Evolutionary conservation across 2,113 vertebrate genomes (phyloP), one percentile per base, ranked within the genome.

Genomic region (Glaucomys volans): DNA sequence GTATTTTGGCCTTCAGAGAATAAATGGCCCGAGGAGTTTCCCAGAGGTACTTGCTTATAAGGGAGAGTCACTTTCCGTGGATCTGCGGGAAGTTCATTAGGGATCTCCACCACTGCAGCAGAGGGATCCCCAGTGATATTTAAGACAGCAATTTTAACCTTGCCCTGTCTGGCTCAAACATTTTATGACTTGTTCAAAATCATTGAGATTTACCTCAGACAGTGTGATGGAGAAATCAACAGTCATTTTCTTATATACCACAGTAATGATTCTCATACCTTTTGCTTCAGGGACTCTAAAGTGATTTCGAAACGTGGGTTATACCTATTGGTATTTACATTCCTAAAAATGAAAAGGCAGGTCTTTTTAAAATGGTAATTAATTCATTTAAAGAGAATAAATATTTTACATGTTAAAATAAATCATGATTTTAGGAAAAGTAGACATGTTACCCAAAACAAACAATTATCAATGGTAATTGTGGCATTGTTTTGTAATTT

Each of bases 1-100:
- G 47, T 82, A 88, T 95, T 96, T 74, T 81, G 91, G 72, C 88
- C 72, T 96, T 96, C 71, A 84, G 75, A 94, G 75, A 95, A 93
- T 88, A 96, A 95, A 97, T 84, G 79, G 66, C 90, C 87, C 16
- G 59, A 87, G 91, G 64, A 72, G 66, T 76, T 96, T 83, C 69
- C 85, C 81, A 90, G 81, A 95, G 81, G 62, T 18, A 81, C 30
- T 94, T n/a, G 18, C 26, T 86, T 50, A 0, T 13, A 77, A 90
- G 40, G 26, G 5, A 83, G 54, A 66, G 32, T 90, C 52, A 24
- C 52, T 91, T 93, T 40, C 50, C 72, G 64, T 57, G 71, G 5
- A 42, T 90, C 64, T 91, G 52, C 69, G 52, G 37, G 32, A 95
- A 88, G 26, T 66, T 52, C 71, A 44, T 50, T 13, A 76, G 87